Conservation (phyloP, 2,113 vertebrate genomes). For the Protomyctophum bolini region DNA sequence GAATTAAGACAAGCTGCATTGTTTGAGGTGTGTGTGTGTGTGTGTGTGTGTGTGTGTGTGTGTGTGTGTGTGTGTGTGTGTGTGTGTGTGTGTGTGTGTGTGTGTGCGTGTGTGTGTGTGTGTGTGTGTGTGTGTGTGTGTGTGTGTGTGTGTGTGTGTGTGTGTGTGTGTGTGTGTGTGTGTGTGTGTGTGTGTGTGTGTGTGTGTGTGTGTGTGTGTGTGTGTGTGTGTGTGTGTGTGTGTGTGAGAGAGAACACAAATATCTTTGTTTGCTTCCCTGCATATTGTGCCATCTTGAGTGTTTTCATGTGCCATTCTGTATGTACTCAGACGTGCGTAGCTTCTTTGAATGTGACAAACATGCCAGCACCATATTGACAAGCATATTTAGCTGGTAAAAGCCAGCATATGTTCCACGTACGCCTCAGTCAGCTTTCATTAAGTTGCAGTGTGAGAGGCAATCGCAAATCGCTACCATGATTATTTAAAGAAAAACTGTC, state of each 20-base stretch:
- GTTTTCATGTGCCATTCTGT: background rate
- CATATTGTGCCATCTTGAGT: background rate
- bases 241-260: background rate
- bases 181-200: background rate
- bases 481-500: no score
- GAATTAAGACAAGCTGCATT: constrained; percentile 23
- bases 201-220: background rate
- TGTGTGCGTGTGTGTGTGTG: constrained; percentile 1
- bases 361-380: no score
- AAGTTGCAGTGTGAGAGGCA: no score
- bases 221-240: background rate
- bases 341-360: background rate
- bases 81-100: background rate
- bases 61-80: background rate
- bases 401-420: no score
- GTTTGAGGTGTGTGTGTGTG: constrained; percentile 11
- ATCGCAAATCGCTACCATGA: no score
- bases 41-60: constrained; percentile 3
- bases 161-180: background rate
- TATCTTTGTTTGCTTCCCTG: background rate
- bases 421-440: no score
- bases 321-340: background rate
- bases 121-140: constrained; percentile 11
- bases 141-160: background rate
- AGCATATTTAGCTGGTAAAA: no score